Evolutionary conservation across 1,140 invertebrate species (phyloP).

Genomic region (Plectrocnemia conspersa): DNA sequence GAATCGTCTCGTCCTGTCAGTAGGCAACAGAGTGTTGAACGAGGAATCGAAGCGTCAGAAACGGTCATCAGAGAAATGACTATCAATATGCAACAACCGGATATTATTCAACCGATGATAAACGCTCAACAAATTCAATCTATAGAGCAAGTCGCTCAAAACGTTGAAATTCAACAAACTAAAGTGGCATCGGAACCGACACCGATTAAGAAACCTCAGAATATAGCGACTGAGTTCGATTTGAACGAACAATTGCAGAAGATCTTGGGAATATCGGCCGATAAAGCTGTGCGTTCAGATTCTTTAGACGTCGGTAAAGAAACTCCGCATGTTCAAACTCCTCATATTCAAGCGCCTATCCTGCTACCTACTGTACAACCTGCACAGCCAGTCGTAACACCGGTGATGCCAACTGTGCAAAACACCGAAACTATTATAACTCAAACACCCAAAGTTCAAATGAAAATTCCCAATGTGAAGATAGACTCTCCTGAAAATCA

Average conservation of each 20-base stretch:
- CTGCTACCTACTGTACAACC: background rate
- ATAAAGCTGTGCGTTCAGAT: slow-evolving; percentile 41
- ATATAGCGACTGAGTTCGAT: slow-evolving; percentile 50
- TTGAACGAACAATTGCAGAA: slow-evolving; percentile 50
- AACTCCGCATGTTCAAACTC: slow-evolving; percentile 19
- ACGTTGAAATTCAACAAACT: slow-evolving; percentile 15
- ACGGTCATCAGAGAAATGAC: slow-evolving; percentile 33
- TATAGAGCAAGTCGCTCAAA: slow-evolving; percentile 2
- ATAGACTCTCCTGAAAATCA: slow-evolving; percentile 50
- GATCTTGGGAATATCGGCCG: slow-evolving; percentile 48
- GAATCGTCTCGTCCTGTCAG: slow-evolving; percentile 16
- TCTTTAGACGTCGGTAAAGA: slow-evolving; percentile 26
- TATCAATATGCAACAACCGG: slow-evolving; percentile 3
- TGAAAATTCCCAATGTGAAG: slow-evolving; percentile 48
- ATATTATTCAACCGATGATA: slow-evolving; percentile 4
- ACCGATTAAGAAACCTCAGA: slow-evolving; percentile 48
- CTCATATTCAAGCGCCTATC: slow-evolving; percentile 10
- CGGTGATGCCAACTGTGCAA: background rate
- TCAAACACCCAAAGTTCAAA: slow-evolving; percentile 27
- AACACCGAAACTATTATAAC: slow-evolving; percentile 7
- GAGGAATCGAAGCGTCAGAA: slow-evolving; percentile 31
- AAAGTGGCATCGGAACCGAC: slow-evolving; percentile 27
- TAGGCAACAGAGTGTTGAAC: slow-evolving; percentile 31
- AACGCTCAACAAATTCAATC: slow-evolving; percentile 11
- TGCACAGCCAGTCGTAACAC: background rate